phyloP scores from a whole-genome alignment of 2,113 vertebrate species.

The Thinocorus orbignyianus region DNA sequence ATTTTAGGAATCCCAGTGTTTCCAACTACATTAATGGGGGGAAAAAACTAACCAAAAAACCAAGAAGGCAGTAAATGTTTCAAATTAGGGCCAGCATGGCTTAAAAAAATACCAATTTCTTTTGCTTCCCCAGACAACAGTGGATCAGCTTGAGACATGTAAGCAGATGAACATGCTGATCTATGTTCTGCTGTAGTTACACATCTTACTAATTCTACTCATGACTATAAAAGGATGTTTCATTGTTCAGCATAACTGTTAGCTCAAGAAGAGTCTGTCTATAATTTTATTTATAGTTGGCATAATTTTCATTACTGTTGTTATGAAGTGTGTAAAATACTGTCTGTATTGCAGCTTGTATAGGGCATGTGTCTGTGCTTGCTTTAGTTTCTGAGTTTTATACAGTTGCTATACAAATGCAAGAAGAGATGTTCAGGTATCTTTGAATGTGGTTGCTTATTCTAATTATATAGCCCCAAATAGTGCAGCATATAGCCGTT shows the following conservation, averaged over 20 bases:
- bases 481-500: constrained; percentile 39
- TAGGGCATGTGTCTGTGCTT: constrained; percentile 65
- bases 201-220: constrained; percentile 56
- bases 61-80: not conserved
- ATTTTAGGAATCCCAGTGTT: not conserved
- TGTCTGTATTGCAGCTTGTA: constrained; percentile 67
- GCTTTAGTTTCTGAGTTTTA: constrained; percentile 53
- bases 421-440: constrained; percentile 48
- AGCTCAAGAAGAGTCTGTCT: constrained; percentile 50
- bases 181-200: constrained; percentile 44
- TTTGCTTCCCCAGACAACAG: constrained; percentile 2
- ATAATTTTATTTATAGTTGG: constrained; percentile 47
- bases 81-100: constrained; percentile 9
- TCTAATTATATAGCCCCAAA: constrained; percentile 36
- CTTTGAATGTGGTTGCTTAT: constrained; percentile 43
- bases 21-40: not conserved
- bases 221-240: constrained; percentile 51
- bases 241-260: constrained; percentile 56
- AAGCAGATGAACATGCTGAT: constrained; percentile 46
- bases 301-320: constrained; percentile 52
- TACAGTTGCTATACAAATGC: constrained; percentile 55
- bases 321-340: constrained; percentile 51
- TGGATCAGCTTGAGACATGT: constrained; percentile 9
- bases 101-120: not conserved
- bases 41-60: not conserved